Base-by-base conservation (phyloP, 2,888 invertebrate species). In the Ecliptopera silaceata region DNA sequence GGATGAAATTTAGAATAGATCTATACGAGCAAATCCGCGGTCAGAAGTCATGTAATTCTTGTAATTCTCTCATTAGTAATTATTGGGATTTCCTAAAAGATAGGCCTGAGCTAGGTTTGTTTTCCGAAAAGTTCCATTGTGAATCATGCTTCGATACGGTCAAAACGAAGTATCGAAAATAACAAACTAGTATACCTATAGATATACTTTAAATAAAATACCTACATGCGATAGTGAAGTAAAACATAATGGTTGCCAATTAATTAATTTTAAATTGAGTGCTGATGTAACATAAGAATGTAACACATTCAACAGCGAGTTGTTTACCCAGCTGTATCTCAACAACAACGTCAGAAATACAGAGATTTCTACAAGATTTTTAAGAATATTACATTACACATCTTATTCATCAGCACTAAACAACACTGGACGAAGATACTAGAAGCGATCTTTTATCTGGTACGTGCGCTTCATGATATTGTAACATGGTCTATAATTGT, bases 301-400 rank as follows among this genome's bases (percentile, higher is more conserved):
- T 42, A 49, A 42, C 13, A 31, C 39, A 20, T 31, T 20, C 17
- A 29, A 0, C 8, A 15, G 3, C 10, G 10, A n/a, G n/a, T n/a
- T 50, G 34, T 50, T 50, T 49, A 42, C 32, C 13, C 49, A 49
- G 32, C 50, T 43, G 26, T 34, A 6, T 6, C 18, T 6, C 12
- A 13, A 41, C 8, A 1, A 13, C 8, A 8, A 42, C 12, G 12
- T 26, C 26, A 26, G 12, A 6, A 12, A 20, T 10, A 5, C 41
- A 12, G 12, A 41, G 20, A 22, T 43, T 29, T 11, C 15, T 2
- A 17, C 17, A 22, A n/a, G 8, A 0, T 38, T 38, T 38, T 38
- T 38, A 3, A 26, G 22, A 26, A 26, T 26, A 26, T 4, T 26
- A 4, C 6, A 8, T 26, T 6, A 26, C 26, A 26, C 26, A 26